Percentiles rank a stretch among this genome's conserved stretches.
Conservation (phyloP, 2,797 vertebrate species). For the Menidia menidia region DNA sequence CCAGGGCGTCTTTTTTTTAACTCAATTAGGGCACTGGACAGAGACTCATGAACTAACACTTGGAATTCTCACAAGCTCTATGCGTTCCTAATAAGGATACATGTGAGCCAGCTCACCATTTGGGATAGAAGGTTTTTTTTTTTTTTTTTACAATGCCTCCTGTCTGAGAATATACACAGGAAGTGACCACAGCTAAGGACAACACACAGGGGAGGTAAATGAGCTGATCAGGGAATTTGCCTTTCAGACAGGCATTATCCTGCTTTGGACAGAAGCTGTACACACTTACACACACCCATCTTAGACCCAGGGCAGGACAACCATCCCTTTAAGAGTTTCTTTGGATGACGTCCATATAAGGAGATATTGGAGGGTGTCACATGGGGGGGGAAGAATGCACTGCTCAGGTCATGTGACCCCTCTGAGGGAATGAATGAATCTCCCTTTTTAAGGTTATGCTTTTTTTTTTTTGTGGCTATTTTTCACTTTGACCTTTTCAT, state of each 20-base stretch:
- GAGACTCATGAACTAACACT: slow-evolving; percentile 64
- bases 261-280: slow-evolving; percentile 26
- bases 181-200: slow-evolving; percentile 61
- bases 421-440: slow-evolving; percentile 76
- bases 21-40: slow-evolving; percentile 71
- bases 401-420: slow-evolving; percentile 75
- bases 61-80: slow-evolving; percentile 62
- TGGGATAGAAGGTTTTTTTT: slow-evolving; percentile 64
- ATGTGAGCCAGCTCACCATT: slow-evolving; percentile 54
- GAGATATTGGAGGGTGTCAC: slow-evolving; percentile 81
- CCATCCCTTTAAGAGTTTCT: slow-evolving; percentile 81
- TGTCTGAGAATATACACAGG: slow-evolving; percentile 58
- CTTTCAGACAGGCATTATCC: slow-evolving; percentile 47
- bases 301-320: slow-evolving; percentile 58
- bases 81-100: slow-evolving; percentile 81
- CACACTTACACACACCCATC: slow-evolving; percentile 58
- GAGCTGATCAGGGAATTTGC: slow-evolving; percentile 56
- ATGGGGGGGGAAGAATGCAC: slow-evolving; percentile 77
- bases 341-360: slow-evolving; percentile 85
- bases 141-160: slow-evolving; percentile 51
- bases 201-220: slow-evolving; percentile 14
- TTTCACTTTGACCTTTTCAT: slow-evolving; percentile 5
- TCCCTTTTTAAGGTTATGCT: slow-evolving; percentile 71
- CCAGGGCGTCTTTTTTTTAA: slow-evolving; percentile 43
- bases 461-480: slow-evolving; percentile 14